phyloP scores from a whole-genome alignment of 1,140 invertebrate species.

The Drosophila tani region DNA sequence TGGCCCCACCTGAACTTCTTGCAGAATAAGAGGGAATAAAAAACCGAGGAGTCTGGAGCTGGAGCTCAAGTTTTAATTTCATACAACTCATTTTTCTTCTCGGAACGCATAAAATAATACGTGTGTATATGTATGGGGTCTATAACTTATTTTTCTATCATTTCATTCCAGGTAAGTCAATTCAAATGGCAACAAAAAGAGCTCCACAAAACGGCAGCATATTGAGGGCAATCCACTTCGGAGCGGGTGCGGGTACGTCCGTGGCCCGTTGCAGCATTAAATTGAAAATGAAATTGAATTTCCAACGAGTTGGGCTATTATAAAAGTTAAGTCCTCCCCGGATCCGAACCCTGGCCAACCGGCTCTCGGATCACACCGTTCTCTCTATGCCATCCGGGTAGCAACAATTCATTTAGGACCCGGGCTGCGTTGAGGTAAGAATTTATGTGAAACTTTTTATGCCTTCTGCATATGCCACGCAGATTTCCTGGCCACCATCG shows the following conservation, averaged over 20 bases:
- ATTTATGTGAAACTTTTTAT: slow-evolving; percentile 78
- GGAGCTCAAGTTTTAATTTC: slow-evolving; percentile 38
- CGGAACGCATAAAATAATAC: slow-evolving; percentile 61
- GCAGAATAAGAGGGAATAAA: slow-evolving; percentile 9
- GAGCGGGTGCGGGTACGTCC: slow-evolving; percentile 47
- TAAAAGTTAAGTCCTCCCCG: slow-evolving; percentile 50
- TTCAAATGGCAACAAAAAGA: slow-evolving; percentile 50
- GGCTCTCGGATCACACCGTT: slow-evolving; percentile 2
- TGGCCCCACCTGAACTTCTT: slow-evolving; percentile 1
- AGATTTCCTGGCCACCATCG: slow-evolving; percentile 18
- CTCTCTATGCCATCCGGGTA: slow-evolving; percentile 22
- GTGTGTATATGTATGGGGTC: slow-evolving; percentile 18
- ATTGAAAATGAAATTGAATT: slow-evolving; percentile 83
- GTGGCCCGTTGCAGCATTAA: slow-evolving; percentile 76
- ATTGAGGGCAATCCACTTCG: slow-evolving; percentile 45
- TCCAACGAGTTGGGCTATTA: slow-evolving; percentile 61
- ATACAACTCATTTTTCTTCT: slow-evolving; percentile 16
- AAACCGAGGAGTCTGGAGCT: not conserved
- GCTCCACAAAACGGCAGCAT: slow-evolving; percentile 30
- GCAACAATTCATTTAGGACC: slow-evolving; percentile 74
- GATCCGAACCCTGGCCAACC: slow-evolving; percentile 2
- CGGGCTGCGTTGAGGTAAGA: slow-evolving; percentile 33
- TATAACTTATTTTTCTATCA: slow-evolving; percentile 68
- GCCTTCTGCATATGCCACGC: slow-evolving; percentile 60
- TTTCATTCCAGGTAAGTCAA: slow-evolving; percentile 81